Conservation (phyloP, 2,888 invertebrate genomes). For the Platypus cylindrus region DNA sequence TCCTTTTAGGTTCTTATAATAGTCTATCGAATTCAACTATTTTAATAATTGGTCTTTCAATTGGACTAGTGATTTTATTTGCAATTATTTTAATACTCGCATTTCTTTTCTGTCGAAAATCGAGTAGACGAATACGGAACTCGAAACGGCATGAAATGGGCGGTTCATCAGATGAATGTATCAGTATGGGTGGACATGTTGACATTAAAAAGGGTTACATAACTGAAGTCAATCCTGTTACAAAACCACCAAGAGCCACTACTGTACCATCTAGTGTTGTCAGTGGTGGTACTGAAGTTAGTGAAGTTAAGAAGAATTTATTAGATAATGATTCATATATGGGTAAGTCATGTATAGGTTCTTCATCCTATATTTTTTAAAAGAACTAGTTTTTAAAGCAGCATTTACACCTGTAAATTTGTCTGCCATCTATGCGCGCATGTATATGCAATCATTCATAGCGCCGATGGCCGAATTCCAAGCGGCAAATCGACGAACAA, state of each 20-base stretch:
- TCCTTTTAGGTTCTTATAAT: constrained; percentile 25
- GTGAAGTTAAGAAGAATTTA: constrained; percentile 68
- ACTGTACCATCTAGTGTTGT: constrained; percentile 62
- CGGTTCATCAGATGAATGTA: constrained; percentile 40
- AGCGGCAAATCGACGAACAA: too few relatives aligned
- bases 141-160: constrained; percentile 26
- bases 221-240: constrained; percentile 72
- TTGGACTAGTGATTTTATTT: constrained; percentile 37
- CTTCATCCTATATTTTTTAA: neutral
- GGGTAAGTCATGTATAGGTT: constrained; percentile 23
- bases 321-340: constrained; percentile 70
- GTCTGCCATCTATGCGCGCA: too few relatives aligned
- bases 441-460: too few relatives aligned
- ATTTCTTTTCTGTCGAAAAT: constrained; percentile 29
- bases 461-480: too few relatives aligned
- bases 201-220: constrained; percentile 79
- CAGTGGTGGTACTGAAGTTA: constrained; percentile 67
- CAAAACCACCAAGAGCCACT: constrained; percentile 66
- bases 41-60: constrained; percentile 36
- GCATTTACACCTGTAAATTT: too few relatives aligned
- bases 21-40: constrained; percentile 32
- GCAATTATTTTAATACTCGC: constrained; percentile 37
- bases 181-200: constrained; percentile 62
- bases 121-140: constrained; percentile 18
- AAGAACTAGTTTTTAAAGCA: neutral